A percentile compares a stretch with the other conserved stretches of the same genome.
phyloP scores from a whole-genome alignment of 2,888 invertebrate genomes.

The Mesochorus sp. region DNA sequence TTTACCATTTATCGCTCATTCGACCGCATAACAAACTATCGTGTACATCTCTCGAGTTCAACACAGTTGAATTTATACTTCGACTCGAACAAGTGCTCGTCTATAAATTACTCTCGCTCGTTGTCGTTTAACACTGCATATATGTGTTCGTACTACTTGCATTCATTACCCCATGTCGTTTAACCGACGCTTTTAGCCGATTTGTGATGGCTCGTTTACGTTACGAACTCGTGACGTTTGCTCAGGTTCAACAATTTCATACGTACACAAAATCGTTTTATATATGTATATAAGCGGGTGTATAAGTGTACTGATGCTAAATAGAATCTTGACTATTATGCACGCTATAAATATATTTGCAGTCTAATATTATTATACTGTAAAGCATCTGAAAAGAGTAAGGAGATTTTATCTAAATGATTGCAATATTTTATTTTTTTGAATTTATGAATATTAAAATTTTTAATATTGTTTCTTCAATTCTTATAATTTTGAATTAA shows the following conservation, averaged over 20 bases:
- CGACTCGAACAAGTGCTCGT: not conserved
- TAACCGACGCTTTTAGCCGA: slow-evolving; percentile 45
- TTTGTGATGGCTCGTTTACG: slow-evolving; percentile 52
- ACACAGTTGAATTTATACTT: not conserved
- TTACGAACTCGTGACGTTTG: slow-evolving; percentile 55
- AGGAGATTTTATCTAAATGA: too few relatives aligned
- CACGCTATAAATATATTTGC: slow-evolving; percentile 13
- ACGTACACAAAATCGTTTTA: not conserved
- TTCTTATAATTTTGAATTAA: too few relatives aligned
- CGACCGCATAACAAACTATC: too few relatives aligned
- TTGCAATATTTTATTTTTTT: too few relatives aligned
- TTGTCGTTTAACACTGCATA: not conserved
- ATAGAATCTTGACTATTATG: slow-evolving; percentile 37
- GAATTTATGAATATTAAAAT: too few relatives aligned
- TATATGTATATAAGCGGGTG: not conserved
- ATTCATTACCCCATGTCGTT: slow-evolving; percentile 50
- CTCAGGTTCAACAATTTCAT: slow-evolving; percentile 20
- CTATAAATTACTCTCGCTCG: not conserved
- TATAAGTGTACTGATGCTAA: slow-evolving; percentile 36
- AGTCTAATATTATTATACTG: slow-evolving; percentile 3
- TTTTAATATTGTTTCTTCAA: too few relatives aligned
- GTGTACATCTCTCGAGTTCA: too few relatives aligned
- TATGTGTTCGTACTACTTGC: slow-evolving; percentile 8
- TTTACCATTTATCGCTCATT: too few relatives aligned
- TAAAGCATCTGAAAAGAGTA: too few relatives aligned